Base-by-base conservation (phyloP, 2,888 invertebrate species). In the Operophtera brumata region DNA sequence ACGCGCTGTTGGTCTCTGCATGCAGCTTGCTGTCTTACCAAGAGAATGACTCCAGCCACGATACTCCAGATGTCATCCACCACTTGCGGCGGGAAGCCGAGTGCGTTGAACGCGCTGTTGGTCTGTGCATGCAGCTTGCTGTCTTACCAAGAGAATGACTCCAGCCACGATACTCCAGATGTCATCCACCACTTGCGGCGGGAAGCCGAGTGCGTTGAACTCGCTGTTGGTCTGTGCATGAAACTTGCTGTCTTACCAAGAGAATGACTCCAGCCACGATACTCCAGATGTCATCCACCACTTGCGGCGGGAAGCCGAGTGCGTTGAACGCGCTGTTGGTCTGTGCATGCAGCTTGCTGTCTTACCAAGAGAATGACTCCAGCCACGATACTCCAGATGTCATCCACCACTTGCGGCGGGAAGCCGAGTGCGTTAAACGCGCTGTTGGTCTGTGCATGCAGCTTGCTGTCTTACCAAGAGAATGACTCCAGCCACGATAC, bases 81-180 rank as follows among this genome's bases (percentile, higher is more conserved):
- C 69, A 97, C 96, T 1, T 92, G 92, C 11, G 92, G 86, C 1
- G 93, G 82, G 82, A 98, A 97, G 39, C 96, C 96, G 14, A 98
- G 91, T 0, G 95, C 94, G 69, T 93, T 94, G 85, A 99, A 94
- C 11, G 98, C 97, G 61, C 93, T 93, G 72, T 93, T 93, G 9
- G 98, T 96, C 40, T 93, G 91, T 68, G 95, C 94, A 81, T 94
- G 97, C 75, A 98, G 96, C 67, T 93, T 92, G 67, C 95, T 93
- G 79, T 99, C 98, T 64, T 94, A n/a, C n/a, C n/a, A n/a, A n/a
- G n/a, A n/a, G 95, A 49, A 99, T 86, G 61, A 99, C 94, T 10
- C 97, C 96, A 20, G 96, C 97, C 1, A 99, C 94, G 1, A 97
- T 93, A 54, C 94, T 94, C 98, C 99, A 99, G 41, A 98, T 91